Evolutionary conservation across 2,888 invertebrate genomes (phyloP), one percentile per base, ranked within the genome.

Genomic region (Cremastobaeus sp.): DNA sequence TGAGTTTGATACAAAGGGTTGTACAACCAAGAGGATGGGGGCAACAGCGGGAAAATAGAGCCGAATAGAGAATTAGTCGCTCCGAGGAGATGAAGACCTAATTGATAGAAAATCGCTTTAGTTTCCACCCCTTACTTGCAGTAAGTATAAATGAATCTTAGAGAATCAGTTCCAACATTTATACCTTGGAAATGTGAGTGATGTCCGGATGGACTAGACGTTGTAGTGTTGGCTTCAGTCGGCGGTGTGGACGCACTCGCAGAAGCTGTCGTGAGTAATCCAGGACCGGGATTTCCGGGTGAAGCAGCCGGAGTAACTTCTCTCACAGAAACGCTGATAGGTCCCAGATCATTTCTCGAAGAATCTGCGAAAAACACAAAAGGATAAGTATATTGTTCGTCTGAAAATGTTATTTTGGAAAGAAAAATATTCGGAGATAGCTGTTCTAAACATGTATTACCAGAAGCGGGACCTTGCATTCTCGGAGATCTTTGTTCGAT

Each of bases 401-500:
- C 8, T 25, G 8, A 6, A 8, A 6, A 6, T 25, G 8, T 25
- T 25, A 25, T 4, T 25, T 8, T 6, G 8, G 5, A 25, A 25
- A 25, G 4, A 25, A 25, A 8, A 25, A 25, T 8, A 25, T n/a
- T 11, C n/a, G n/a, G 32, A n/a, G 2, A 48, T 3, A 48, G 32
- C 30, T n/a, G 1, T 3, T 15, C 2, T 1, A 11, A 9, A 34
- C 12, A 11, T 8, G 37, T 15, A 78, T 78, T 72, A 84, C 84
- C 84, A 50, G 79, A 79, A 50, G 77, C 71, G 2, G 83, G 80
- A 66, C 76, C 83, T 50, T 86, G 80, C 45, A 87, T 69, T 74
- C 86, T 82, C 37, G 87, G 87, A 30, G 86, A 87, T 78, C 87
- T 84, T 71, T 86, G 85, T 68, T 87, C 87, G 69, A 86, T 85